These are phyloP conservation scores for Poliocrania exsul DNA, from an alignment of 2,797 vertebrate species.

Conservation along the genomic window DNA sequence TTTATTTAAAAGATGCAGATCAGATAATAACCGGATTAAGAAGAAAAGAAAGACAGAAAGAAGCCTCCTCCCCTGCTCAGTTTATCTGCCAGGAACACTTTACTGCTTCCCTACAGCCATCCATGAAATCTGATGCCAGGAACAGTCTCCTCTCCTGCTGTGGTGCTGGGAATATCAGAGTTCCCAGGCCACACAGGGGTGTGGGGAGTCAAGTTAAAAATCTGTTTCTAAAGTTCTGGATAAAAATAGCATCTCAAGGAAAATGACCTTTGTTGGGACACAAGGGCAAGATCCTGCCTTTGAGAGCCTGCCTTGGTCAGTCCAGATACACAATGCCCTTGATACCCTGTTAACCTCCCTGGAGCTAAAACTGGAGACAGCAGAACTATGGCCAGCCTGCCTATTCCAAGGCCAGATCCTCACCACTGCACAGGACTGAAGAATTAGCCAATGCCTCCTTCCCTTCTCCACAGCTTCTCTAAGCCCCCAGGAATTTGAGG, in stretches of 20 bases:
- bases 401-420: neutral
- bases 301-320: neutral
- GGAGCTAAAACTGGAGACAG: neutral
- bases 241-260: conserved; percentile 34
- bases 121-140: conserved; percentile 26
- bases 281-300: neutral
- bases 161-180: neutral
- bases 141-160: neutral
- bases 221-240: neutral
- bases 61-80: neutral
- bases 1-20: conserved; percentile 25
- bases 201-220: neutral
- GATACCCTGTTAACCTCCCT: neutral
- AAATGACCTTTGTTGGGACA: neutral
- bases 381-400: neutral
- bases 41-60: conserved; percentile 1
- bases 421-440: neutral
- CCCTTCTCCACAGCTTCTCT: neutral
- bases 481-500: neutral
- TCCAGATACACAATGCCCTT: neutral
- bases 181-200: conserved; percentile 16
- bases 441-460: neutral
- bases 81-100: neutral
- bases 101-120: neutral
- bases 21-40: conserved; percentile 30